phyloP scores from a whole-genome alignment of 2,113 vertebrate genomes.

The Peromyscus polionotus region DNA sequence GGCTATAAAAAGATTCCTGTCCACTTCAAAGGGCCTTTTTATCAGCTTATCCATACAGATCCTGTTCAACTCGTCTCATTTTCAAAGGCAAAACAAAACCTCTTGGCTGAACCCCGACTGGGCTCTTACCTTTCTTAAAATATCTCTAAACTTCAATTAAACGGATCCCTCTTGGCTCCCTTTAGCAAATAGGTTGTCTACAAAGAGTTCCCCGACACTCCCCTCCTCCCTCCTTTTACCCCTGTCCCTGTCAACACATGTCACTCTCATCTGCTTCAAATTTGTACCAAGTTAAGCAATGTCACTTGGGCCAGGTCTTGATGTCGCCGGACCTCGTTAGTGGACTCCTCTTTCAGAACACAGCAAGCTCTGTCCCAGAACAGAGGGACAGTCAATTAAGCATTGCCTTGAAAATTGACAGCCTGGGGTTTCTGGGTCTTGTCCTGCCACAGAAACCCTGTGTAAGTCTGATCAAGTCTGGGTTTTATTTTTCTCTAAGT shows the following conservation, averaged over 20 bases:
- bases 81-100: slow-evolving; percentile 84
- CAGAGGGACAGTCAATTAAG: slow-evolving; percentile 26
- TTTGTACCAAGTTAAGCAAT: slow-evolving; percentile 32
- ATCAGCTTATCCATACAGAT: slow-evolving; percentile 82
- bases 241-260: neutral
- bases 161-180: slow-evolving; percentile 82
- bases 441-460: neutral
- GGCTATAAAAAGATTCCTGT: slow-evolving; percentile 81
- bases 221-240: neutral
- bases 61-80: slow-evolving; percentile 79
- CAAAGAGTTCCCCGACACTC: slow-evolving; percentile 65
- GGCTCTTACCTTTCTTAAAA: slow-evolving; percentile 80
- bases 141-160: slow-evolving; percentile 84
- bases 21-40: slow-evolving; percentile 86
- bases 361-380: neutral
- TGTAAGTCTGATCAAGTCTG: neutral
- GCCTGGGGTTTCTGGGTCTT: neutral
- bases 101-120: slow-evolving; percentile 82
- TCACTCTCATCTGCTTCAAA: slow-evolving; percentile 37
- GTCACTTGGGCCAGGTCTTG: neutral
- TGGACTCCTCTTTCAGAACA: slow-evolving; percentile 58
- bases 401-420: slow-evolving; percentile 10
- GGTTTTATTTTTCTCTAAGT: slow-evolving; percentile 44
- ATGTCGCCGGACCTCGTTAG: neutral
- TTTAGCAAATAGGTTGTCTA: slow-evolving; percentile 75